Evolutionary conservation across 1,140 invertebrate genomes (phyloP), one percentile per base, ranked within the genome.

Genomic region (Potamilus streckersoni): DNA sequence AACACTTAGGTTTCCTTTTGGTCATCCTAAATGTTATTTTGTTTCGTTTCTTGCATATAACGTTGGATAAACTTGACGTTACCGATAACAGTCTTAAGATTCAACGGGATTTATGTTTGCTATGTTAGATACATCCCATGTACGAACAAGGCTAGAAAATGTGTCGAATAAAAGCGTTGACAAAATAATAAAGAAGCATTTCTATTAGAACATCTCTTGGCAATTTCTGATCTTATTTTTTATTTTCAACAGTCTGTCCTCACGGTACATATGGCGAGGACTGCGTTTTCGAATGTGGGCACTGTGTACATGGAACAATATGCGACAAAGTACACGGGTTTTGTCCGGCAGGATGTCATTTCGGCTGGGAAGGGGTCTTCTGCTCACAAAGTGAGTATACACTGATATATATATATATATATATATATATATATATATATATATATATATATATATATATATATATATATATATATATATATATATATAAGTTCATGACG

Each of bases 361-460:
- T 69, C 3, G 83, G 83, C 11, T 84, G 75, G 78, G 68, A 79
- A 20, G 83, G 83, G 0, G 69, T 78, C 0, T 82, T 82, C 75
- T 84, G 83, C 71, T 80, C 67, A 20, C 71, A 80, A 75, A 76
- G 83, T 84, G 16, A 49, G 80, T 27, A 62, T 20, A 8, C 38
- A 49, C 38, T 49, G 38, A 49, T 6, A 1, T 6, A 23, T 23
- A 23, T 23, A 11, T 49, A 49, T 49, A 31, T 31, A 31, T 31
- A 31, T 31, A 31, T 31, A 31, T 31, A 31, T 31, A 31, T 31
- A 31, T 31, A 31, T 31, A 31, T 31, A 31, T 27, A 27, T 27
- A 27, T 27, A 27, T 27, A 27, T 27, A 27, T 27, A 27, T 27
- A 27, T 27, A 27, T 27, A 31, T 31, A 31, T 31, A 31, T 31